Evolutionary conservation across 2,113 vertebrate species (phyloP).

Genomic region (Dicaeum eximium): DNA sequence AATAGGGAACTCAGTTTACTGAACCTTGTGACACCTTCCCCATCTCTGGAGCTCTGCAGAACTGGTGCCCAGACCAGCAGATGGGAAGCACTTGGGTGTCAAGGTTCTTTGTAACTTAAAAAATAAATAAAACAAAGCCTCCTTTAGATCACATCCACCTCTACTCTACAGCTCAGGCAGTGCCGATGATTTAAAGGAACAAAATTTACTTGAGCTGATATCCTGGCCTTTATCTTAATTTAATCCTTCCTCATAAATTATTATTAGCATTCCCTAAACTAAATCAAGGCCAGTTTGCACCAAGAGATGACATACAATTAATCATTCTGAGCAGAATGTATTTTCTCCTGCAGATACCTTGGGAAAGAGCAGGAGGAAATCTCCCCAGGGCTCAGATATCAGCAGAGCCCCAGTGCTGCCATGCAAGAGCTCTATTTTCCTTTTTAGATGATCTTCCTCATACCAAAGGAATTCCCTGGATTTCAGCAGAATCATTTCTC

Average conservation of each 20-base stretch:
- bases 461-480: not conserved
- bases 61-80: not conserved
- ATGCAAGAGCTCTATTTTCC: not conserved
- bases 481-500: not conserved
- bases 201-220: not conserved
- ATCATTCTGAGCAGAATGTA: not conserved
- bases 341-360: not conserved
- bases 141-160: not conserved
- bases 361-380: not conserved
- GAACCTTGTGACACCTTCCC: not conserved
- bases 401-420: not conserved
- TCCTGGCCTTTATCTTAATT: not conserved
- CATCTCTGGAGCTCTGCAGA: not conserved
- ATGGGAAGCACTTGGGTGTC: not conserved
- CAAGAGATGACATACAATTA: not conserved
- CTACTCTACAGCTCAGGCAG: not conserved
- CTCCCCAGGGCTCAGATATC: not conserved
- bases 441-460: not conserved
- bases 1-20: not conserved
- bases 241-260: not conserved
- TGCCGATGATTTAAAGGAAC: not conserved
- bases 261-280: not conserved
- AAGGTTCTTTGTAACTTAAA: not conserved
- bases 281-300: not conserved
- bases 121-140: not conserved